Conservation (phyloP, 2,797 vertebrate genomes). For the Scyliorhinus canicula region DNA sequence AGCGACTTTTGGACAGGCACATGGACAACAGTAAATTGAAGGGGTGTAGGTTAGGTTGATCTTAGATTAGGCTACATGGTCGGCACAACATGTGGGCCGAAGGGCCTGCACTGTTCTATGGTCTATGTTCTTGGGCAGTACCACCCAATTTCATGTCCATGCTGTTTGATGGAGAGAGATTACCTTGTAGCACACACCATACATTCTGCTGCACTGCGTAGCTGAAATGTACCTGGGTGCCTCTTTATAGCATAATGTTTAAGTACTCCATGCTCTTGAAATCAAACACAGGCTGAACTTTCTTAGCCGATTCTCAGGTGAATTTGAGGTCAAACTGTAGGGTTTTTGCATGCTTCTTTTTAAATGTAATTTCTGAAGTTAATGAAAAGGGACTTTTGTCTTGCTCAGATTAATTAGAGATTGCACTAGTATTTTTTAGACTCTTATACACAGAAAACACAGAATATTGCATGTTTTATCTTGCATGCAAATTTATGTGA, state of each 20-base stretch:
- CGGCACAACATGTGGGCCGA: too few species aligned
- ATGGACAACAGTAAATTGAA: too few species aligned
- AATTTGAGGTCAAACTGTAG: background rate
- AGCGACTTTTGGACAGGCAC: too few species aligned
- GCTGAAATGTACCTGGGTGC: background rate
- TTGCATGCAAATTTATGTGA: constrained; percentile 11
- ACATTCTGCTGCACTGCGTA: constrained; percentile 8
- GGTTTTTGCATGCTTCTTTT: background rate
- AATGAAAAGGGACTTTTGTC: background rate
- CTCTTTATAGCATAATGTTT: background rate
- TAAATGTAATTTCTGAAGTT: background rate
- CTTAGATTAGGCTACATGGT: too few species aligned
- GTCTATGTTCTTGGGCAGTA: too few species aligned
- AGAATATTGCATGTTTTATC: background rate
- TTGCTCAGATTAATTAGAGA: constrained; percentile 18
- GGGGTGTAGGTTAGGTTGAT: too few species aligned
- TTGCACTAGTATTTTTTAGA: background rate
- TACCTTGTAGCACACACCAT: too few species aligned
- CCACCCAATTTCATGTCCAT: background rate
- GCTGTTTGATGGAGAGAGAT: too few species aligned
- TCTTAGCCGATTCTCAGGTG: constrained; percentile 5
- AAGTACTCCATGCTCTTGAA: background rate
- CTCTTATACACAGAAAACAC: too few species aligned
- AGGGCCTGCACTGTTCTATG: too few species aligned
- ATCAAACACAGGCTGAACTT: background rate